Evolutionary conservation across 2,113 vertebrate species (phyloP).

Genomic region (Podilymbus podiceps): DNA sequence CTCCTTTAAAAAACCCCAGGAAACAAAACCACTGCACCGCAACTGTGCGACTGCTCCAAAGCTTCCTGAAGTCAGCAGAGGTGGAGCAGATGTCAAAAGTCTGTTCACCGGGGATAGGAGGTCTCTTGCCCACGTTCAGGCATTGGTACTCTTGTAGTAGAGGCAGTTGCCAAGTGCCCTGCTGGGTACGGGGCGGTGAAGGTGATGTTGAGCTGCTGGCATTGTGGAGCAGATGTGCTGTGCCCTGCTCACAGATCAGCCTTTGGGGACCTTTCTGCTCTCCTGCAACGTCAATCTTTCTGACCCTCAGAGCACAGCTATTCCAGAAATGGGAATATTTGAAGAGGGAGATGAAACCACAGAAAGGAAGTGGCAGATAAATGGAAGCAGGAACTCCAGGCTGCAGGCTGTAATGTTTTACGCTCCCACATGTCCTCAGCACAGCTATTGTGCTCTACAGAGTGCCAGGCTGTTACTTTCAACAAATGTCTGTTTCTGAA

Average conservation of each 20-base stretch:
- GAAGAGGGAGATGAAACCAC: background rate
- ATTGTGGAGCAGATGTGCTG: background rate
- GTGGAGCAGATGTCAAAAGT: background rate
- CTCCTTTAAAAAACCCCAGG: background rate
- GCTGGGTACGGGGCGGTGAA: background rate
- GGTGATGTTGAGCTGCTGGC: background rate
- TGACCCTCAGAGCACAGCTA: background rate
- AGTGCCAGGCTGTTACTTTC: background rate
- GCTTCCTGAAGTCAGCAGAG: background rate
- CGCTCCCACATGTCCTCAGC: fast-evolving
- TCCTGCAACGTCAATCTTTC: background rate
- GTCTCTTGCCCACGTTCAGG: background rate
- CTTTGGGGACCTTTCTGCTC: background rate
- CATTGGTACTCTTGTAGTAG: background rate
- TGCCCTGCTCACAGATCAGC: background rate
- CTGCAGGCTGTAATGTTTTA: fast-evolving
- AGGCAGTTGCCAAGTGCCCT: fast-evolving
- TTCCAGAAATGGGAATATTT: background rate
- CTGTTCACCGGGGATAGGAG: background rate
- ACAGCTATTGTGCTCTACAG: background rate
- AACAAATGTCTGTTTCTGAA: background rate
- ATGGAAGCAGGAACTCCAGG: background rate
- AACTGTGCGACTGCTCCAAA: background rate
- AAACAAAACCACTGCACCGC: background rate
- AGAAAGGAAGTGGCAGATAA: background rate